Percentiles rank a stretch among this genome's conserved stretches.
Evolutionary conservation across 2,797 vertebrate genomes (phyloP).

Genomic region (Pangasius krempfi): DNA sequence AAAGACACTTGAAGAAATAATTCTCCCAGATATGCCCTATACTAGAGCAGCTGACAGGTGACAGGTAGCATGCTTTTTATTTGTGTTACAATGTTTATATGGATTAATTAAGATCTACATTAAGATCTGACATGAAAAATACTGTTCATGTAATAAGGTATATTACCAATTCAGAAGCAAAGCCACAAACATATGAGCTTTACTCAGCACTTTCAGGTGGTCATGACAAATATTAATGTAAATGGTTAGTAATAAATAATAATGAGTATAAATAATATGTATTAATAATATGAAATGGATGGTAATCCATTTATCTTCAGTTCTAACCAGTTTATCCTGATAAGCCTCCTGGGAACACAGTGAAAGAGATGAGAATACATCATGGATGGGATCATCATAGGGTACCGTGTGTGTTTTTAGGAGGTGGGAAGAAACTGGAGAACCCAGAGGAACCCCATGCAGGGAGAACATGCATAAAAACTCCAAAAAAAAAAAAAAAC

Average conservation of each 20-base stretch:
- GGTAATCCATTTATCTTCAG: neutral
- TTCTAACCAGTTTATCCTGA: neutral
- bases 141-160: neutral
- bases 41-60: neutral
- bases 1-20: conserved; percentile 13
- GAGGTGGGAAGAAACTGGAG: neutral
- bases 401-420: neutral
- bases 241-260: neutral
- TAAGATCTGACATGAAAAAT: neutral
- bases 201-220: neutral
- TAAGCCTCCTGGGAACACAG: neutral
- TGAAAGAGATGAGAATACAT: neutral
- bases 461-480: neutral
- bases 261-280: neutral
- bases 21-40: neutral
- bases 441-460: neutral
- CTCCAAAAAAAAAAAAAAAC: neutral
- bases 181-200: neutral
- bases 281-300: neutral
- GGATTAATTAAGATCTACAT: too few relatives aligned
- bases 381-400: neutral
- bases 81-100: neutral
- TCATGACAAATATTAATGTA: neutral
- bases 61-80: neutral
- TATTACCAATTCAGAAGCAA: neutral